phyloP scores from a whole-genome alignment of 2,113 vertebrate species.

The Cricetomys ansorgei region DNA sequence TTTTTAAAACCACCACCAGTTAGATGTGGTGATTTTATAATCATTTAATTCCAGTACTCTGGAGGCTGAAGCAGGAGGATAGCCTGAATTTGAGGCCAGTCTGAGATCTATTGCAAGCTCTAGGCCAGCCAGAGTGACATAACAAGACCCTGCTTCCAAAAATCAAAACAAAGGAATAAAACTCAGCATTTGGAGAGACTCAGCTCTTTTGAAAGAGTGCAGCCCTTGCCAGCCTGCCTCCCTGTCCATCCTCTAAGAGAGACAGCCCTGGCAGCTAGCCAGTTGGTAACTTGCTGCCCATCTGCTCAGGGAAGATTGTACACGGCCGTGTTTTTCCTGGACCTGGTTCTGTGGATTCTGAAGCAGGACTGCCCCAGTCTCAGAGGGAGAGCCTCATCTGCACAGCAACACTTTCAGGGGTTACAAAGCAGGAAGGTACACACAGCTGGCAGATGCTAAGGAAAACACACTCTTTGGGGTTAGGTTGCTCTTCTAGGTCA shows the following conservation, averaged over 20 bases:
- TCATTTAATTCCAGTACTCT: neutral
- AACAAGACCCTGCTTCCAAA: neutral
- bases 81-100: neutral
- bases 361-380: fast-evolving
- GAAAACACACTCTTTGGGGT: too few species aligned
- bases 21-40: neutral
- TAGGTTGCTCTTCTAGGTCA: neutral
- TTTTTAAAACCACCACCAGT: neutral
- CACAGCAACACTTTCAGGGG: neutral
- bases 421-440: fast-evolving
- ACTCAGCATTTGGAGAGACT: neutral
- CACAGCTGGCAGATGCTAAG: neutral
- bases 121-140: neutral
- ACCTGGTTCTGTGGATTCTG: neutral
- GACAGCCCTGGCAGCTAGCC: neutral
- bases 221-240: fast-evolving
- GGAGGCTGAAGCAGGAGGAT: neutral
- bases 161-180: neutral
- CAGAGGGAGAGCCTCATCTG: neutral
- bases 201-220: neutral
- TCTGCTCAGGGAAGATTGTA: neutral
- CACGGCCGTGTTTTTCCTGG: neutral
- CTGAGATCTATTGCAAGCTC: neutral
- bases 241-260: neutral
- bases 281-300: neutral